Percentiles rank a stretch among this genome's conserved stretches.
Conservation (phyloP, 1,140 invertebrate species). For the Diabrotica virgifera region DNA sequence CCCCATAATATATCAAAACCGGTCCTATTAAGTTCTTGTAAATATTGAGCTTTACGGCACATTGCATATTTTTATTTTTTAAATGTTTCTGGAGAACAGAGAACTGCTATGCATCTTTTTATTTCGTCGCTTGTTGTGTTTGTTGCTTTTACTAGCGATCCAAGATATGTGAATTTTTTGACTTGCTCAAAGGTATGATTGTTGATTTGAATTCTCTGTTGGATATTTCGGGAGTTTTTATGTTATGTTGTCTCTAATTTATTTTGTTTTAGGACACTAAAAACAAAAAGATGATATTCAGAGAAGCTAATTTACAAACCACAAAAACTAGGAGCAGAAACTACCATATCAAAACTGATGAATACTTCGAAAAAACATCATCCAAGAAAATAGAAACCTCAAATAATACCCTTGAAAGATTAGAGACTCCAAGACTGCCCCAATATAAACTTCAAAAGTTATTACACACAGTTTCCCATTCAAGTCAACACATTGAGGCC, state of each 20-base stretch:
- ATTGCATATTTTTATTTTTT: no score
- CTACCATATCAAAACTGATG: constrained; percentile 62
- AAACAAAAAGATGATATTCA: constrained; percentile 10
- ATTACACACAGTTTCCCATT: constrained; percentile 54
- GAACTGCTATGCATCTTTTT: no score
- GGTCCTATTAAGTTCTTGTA: no score
- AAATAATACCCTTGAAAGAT: constrained; percentile 73
- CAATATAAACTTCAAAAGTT: constrained; percentile 64
- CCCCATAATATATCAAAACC: no score
- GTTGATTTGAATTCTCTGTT: no score
- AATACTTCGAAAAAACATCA: constrained; percentile 62
- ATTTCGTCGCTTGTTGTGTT: no score
- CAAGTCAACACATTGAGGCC: constrained; percentile 54
- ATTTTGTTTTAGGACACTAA: neutral
- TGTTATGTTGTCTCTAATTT: constrained; percentile 12
- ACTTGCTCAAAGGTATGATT: no score
- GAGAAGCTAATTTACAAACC: constrained; percentile 15
- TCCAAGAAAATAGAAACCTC: constrained; percentile 68
- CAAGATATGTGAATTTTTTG: no score
- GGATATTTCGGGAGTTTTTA: no score
- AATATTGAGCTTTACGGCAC: no score
- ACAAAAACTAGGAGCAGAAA: constrained; percentile 25
- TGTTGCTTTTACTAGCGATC: no score
- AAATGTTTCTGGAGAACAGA: no score
- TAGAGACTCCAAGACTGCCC: constrained; percentile 69